A percentile compares a stretch with the other conserved stretches of the same genome.
Evolutionary conservation across 1,140 invertebrate genomes (phyloP).

Genomic region (Oppia nitens): DNA sequence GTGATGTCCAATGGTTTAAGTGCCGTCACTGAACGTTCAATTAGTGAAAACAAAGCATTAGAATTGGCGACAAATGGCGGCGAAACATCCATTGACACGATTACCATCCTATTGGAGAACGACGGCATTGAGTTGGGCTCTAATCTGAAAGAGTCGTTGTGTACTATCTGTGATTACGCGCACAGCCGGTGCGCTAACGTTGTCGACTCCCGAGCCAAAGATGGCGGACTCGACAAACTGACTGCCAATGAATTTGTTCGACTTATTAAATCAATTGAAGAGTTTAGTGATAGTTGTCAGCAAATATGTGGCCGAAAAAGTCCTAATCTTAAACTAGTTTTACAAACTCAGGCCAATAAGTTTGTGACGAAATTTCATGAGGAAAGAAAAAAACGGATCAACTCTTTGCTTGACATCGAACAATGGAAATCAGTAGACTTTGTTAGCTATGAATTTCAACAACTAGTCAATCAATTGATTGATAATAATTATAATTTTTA

Average conservation of each 20-base stretch:
- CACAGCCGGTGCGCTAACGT: slow-evolving; percentile 75
- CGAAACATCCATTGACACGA: not conserved
- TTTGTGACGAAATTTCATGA: slow-evolving; percentile 82
- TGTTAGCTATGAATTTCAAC: slow-evolving; percentile 68
- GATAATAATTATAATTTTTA: not conserved
- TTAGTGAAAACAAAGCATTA: not conserved
- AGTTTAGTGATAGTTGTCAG: slow-evolving; percentile 56
- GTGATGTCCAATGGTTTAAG: slow-evolving; percentile 13
- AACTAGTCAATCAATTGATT: slow-evolving; percentile 42
- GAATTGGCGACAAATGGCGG: not conserved
- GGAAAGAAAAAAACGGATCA: slow-evolving; percentile 67
- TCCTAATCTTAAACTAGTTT: slow-evolving; percentile 56
- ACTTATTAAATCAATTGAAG: slow-evolving; percentile 56
- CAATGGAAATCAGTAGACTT: slow-evolving; percentile 75
- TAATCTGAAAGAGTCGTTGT: slow-evolving; percentile 56
- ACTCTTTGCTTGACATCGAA: slow-evolving; percentile 67
- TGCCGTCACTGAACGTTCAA: not conserved
- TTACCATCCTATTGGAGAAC: slow-evolving; percentile 40
- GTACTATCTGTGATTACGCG: slow-evolving; percentile 68
- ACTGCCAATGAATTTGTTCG: slow-evolving; percentile 53
- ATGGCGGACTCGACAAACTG: slow-evolving; percentile 35
- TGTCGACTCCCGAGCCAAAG: slow-evolving; percentile 46
- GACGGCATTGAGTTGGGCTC: slow-evolving; percentile 47
- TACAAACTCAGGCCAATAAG: slow-evolving; percentile 67
- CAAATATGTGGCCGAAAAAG: slow-evolving; percentile 57